phyloP scores from a whole-genome alignment of 2,888 invertebrate genomes.

The Syritta pipiens region DNA sequence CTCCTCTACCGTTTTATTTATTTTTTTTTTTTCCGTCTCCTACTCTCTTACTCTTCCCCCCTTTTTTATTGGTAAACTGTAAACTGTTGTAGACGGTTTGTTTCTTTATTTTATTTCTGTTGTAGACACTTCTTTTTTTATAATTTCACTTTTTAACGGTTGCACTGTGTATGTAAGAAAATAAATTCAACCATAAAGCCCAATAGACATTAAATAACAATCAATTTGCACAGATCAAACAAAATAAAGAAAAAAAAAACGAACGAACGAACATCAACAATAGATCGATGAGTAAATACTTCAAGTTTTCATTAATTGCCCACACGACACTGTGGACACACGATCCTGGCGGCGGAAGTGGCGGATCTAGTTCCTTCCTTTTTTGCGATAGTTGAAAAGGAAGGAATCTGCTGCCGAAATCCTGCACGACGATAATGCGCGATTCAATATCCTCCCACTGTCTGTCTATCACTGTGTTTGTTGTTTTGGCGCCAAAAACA shows the following conservation, averaged over 20 bases:
- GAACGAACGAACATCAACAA: constrained; percentile 6
- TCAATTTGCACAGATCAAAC: constrained; percentile 8
- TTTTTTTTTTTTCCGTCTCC: neutral
- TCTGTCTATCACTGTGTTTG: neutral
- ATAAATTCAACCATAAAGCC: constrained; percentile 1
- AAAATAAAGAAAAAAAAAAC: neutral
- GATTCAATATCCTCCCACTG: no score
- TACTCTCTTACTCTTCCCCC: neutral
- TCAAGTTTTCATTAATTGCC: constrained; percentile 5
- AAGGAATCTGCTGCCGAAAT: neutral
- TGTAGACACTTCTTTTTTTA: neutral
- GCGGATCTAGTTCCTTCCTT: no score
- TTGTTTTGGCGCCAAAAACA: constrained; percentile 41
- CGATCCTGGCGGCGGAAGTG: neutral
- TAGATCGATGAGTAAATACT: constrained; percentile 4
- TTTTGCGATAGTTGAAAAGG: no score
- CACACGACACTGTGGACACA: no score
- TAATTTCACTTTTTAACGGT: constrained; percentile 32
- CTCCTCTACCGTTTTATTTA: constrained; percentile 30
- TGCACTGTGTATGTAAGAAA: constrained; percentile 20
- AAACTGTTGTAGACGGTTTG: constrained; percentile 15
- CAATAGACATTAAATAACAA: constrained; percentile 25
- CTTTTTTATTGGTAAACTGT: neutral
- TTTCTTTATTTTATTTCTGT: constrained; percentile 23
- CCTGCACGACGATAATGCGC: constrained; percentile 14